Evolutionary conservation across 2,797 vertebrate species (phyloP), one percentile per base, ranked within the genome.

Genomic region (Ataeniobius toweri): DNA sequence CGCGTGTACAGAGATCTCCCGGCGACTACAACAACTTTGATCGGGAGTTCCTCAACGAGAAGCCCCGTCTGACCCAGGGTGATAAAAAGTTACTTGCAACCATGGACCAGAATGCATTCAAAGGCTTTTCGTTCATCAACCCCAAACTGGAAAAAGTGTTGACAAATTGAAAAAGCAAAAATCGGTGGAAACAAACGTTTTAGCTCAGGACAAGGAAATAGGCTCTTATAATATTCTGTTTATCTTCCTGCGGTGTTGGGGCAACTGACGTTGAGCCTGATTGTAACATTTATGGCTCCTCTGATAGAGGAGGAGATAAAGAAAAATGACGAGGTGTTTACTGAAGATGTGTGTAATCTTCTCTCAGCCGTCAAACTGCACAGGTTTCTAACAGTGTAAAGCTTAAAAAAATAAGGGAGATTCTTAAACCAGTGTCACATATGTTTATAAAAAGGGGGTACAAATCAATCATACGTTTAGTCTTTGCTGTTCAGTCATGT

Each of bases 61-160:
- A 99, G 86, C 95, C 98, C 0, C 96, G 96, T 36, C 83, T 99
- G 67, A 99, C 98, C 16, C 95, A 96, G 67, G 94, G 95, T 0
- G 98, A 99, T 93, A 99, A 99, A 94, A 98, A 97, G 93, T 95
- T 99, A 79, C 97, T 99, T 0, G 98, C 98, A 86, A 98, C 98
- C 85, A 99, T 99, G 97, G 98, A 99, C 93, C 98, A 97, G 89
- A 41, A 92, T 0, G 96, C 96, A 0, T 99, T 99, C 6, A 77
- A 72, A 9, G 98, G 97, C 76, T 99, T 99, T 93, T 99, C 98
- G 71, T 99, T 99, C 14, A 86, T 97, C 90, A 99, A 99, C 85
- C 97, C 97, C n/a, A 97, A 92, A 88, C 96, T 99, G 88, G 97
- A 98, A 69, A 81, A 80, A 20, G 83, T 98, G 59, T 83, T 98